These are phyloP conservation scores for Toxotes jaculatrix DNA, from an alignment of 2,113 vertebrate genomes.

Conservation along the genomic window DNA sequence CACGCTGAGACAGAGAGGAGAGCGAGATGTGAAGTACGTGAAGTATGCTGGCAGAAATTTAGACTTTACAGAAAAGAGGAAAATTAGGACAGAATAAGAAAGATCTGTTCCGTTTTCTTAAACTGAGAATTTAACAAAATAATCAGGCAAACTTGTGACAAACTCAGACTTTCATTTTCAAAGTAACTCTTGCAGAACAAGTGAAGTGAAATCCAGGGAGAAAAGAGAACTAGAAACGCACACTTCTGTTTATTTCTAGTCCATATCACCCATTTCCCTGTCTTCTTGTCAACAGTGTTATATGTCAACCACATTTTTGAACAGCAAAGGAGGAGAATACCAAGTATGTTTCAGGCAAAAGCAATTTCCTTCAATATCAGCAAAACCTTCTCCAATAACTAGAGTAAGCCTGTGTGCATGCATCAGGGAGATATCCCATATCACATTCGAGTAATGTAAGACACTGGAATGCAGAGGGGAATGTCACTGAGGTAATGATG, in stretches of 20 bases:
- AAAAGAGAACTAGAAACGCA: too few species aligned
- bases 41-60: not conserved
- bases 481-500: constrained; percentile 2
- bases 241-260: too few species aligned
- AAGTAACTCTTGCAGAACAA: not conserved
- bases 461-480: constrained; percentile 53
- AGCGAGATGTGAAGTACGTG: not conserved
- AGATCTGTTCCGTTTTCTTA: not conserved
- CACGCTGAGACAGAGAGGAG: not conserved
- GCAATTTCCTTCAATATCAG: constrained; percentile 68
- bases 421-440: constrained; percentile 35
- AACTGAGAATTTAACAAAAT: not conserved
- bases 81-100: not conserved
- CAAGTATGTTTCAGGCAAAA: constrained; percentile 38
- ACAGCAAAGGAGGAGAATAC: not conserved
- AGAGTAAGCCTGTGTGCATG: constrained; percentile 15
- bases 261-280: not conserved
- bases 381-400: constrained; percentile 41
- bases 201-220: not conserved
- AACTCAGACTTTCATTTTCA: not conserved
- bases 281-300: not conserved
- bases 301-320: not conserved
- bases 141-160: not conserved
- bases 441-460: constrained; percentile 47
- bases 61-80: not conserved